phyloP scores from a whole-genome alignment of 2,888 invertebrate species.

The Norana najaformis region DNA sequence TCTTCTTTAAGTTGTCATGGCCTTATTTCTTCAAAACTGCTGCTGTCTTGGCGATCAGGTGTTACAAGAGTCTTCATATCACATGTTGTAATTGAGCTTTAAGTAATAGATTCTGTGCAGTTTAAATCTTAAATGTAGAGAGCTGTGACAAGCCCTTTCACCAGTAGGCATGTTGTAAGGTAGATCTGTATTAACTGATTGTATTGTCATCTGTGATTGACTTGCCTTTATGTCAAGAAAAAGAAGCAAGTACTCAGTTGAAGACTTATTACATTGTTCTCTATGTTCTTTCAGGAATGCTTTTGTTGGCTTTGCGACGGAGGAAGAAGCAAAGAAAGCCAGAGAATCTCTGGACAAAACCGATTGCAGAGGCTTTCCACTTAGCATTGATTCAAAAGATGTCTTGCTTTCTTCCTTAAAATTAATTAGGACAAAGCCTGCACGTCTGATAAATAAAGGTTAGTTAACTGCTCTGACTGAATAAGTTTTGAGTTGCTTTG shows the following conservation, averaged over 20 bases:
- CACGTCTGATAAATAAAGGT: not conserved
- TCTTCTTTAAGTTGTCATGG: not conserved
- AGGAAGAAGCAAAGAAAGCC: not conserved
- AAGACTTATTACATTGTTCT: not conserved
- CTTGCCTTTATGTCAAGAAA: not conserved
- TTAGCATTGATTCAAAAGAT: not conserved
- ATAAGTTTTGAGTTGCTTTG: not conserved
- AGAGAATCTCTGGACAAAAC: not conserved
- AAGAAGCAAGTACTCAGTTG: not conserved
- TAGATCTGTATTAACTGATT: not conserved
- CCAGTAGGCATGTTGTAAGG: not conserved
- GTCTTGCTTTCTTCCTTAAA: not conserved
- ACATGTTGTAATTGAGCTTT: not conserved
- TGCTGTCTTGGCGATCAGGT: not conserved
- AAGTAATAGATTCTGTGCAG: not conserved
- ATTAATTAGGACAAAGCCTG: not conserved
- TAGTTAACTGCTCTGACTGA: not conserved
- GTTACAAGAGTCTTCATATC: too few species aligned
- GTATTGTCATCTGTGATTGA: not conserved
- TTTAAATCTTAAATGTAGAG: not conserved
- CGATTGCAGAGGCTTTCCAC: conserved; percentile 6
- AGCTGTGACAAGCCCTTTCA: not conserved
- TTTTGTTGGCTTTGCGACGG: not conserved
- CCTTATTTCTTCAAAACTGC: not conserved
- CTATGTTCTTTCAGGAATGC: not conserved